A percentile compares a stretch with the other conserved stretches of the same genome.
Evolutionary conservation across 2,797 vertebrate genomes (phyloP).

Genomic region (Urosaurus nigricauda): DNA sequence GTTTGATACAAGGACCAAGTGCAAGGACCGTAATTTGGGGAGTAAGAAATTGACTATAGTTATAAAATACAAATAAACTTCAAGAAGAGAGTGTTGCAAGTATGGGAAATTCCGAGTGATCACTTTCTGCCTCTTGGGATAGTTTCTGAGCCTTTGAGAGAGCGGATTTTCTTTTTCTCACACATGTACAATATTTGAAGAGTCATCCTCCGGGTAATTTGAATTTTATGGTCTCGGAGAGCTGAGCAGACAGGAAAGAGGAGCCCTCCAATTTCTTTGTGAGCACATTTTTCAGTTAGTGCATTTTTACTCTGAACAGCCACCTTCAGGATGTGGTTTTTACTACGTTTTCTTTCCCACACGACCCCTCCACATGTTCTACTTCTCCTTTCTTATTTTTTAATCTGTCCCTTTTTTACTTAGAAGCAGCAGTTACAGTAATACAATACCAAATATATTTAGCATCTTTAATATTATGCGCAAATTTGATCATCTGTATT

Average conservation of each 20-base stretch:
- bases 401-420: neutral
- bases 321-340: conserved; percentile 9
- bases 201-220: neutral
- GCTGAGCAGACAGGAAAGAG: neutral
- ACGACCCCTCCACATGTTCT: no score
- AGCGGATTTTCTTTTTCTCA: no score
- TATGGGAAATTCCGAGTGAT: no score
- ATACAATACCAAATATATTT: neutral
- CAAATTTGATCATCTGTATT: neutral
- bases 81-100: neutral
- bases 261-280: neutral
- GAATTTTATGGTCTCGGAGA: neutral
- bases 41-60: neutral
- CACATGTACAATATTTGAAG: neutral
- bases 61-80: neutral
- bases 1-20: neutral
- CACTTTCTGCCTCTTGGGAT: neutral
- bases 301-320: no score
- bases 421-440: neutral
- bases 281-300: neutral
- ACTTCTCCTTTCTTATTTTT: neutral
- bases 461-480: neutral
- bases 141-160: no score
- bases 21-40: no score
- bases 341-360: neutral